Conservation (phyloP, 1,140 invertebrate species). For the Tetramorium simillimum region DNA sequence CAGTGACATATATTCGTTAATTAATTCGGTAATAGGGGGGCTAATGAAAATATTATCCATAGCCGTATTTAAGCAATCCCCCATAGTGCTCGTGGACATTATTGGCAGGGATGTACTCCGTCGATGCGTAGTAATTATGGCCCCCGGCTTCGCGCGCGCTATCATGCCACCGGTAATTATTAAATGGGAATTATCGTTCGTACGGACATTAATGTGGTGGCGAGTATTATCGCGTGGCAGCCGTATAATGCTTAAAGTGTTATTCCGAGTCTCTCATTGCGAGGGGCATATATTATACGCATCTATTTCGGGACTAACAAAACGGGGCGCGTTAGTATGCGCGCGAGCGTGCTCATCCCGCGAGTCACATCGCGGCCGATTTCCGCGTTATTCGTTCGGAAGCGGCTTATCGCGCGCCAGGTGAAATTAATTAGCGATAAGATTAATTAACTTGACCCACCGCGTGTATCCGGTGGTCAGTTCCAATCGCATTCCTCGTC, state of each 20-base stretch:
- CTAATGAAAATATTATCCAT: conserved; percentile 74
- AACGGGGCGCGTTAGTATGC: not conserved
- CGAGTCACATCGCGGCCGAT: conserved; percentile 47
- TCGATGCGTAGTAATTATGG: conserved; percentile 71
- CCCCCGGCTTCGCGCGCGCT: conserved; percentile 68
- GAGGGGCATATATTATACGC: conserved; percentile 38
- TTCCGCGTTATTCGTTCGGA: conserved; percentile 58
- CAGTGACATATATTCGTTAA: conserved; percentile 39
- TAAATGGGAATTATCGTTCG: conserved; percentile 73
- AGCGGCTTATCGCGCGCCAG: conserved; percentile 57
- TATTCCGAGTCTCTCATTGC: conserved; percentile 66
- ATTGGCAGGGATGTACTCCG: conserved; percentile 72
- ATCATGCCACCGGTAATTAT: conserved; percentile 73
- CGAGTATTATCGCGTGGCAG: conserved; percentile 72
- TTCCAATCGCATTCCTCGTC: conserved; percentile 62
- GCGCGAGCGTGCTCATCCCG: not conserved
- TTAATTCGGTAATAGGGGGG: conserved; percentile 65
- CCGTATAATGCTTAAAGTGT: conserved; percentile 70
- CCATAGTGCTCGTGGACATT: conserved; percentile 71
- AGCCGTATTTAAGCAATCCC: conserved; percentile 67
- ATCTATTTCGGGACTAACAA: conserved; percentile 38
- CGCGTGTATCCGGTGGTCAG: conserved; percentile 53
- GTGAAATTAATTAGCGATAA: conserved; percentile 83
- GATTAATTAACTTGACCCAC: conserved; percentile 79
- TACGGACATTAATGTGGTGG: conserved; percentile 71